phyloP scores from a whole-genome alignment of 2,113 vertebrate genomes.

The Apistogramma diplotaenia region DNA sequence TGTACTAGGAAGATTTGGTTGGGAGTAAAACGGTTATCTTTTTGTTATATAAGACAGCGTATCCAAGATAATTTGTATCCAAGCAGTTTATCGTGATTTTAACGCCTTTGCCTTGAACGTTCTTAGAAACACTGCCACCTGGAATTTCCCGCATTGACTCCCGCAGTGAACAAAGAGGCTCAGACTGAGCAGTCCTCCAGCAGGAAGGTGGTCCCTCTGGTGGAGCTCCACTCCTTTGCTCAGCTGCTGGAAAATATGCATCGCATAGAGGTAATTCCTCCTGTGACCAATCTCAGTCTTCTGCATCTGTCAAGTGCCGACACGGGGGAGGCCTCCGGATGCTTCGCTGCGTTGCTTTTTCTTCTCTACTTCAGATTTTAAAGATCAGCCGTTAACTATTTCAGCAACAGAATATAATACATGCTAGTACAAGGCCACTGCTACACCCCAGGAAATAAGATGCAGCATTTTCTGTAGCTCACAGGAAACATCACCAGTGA shows the following conservation, averaged over 20 bases:
- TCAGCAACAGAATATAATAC: neutral
- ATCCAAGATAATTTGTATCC: neutral
- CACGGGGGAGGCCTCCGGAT: neutral
- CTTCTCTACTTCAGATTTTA: neutral
- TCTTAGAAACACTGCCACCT: constrained; percentile 83
- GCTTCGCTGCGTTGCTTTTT: neutral
- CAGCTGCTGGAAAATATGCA: constrained; percentile 88
- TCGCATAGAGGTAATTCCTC: constrained; percentile 80
- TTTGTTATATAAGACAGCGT: neutral
- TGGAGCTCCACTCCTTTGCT: constrained; percentile 82
- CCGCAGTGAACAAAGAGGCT: constrained; percentile 18
- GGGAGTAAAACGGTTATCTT: fast-evolving
- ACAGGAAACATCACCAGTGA: neutral
- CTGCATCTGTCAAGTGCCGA: neutral
- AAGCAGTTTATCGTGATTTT: neutral
- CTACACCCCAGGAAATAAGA: neutral
- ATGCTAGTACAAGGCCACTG: neutral
- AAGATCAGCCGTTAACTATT: neutral
- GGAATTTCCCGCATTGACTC: constrained; percentile 60
- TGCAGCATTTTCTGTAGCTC: neutral
- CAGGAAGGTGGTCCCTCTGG: constrained; percentile 77
- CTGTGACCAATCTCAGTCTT: neutral
- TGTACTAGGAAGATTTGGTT: neutral
- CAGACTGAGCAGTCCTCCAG: constrained; percentile 8
- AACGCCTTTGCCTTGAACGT: neutral